Conservation (phyloP, 2,888 invertebrate species). For the Calephelis perditalis region DNA sequence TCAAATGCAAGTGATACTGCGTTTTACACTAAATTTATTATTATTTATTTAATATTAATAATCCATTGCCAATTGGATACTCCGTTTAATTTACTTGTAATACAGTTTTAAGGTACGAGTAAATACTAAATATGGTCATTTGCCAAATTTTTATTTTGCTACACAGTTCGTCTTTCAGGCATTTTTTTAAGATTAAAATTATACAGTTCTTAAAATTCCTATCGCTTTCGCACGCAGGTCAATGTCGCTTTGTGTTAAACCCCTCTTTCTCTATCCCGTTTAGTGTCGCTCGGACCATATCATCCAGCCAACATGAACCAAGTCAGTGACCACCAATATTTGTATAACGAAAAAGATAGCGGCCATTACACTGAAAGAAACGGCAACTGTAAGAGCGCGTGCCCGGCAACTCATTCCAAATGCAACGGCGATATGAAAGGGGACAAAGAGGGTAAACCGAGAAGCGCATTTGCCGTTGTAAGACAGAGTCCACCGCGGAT, state of each 20-base stretch:
- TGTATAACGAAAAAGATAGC: conserved; percentile 73
- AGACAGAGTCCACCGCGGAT: conserved; percentile 78
- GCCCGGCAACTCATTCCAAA: conserved; percentile 72
- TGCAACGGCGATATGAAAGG: conserved; percentile 63
- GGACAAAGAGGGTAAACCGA: conserved; percentile 73
- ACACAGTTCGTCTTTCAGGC: too few species aligned
- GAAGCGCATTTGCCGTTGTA: conserved; percentile 81
- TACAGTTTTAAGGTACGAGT: too few species aligned
- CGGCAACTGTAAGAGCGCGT: conserved; percentile 61
- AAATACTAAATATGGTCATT: too few species aligned
- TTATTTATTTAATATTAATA: too few species aligned
- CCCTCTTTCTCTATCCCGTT: conserved; percentile 55
- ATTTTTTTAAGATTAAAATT: background rate
- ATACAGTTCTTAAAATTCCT: conserved; percentile 37
- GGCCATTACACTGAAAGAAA: conserved; percentile 72
- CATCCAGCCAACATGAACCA: conserved; percentile 70
- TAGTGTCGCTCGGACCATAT: conserved; percentile 74
- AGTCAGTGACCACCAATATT: conserved; percentile 65
- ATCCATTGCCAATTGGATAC: too few species aligned
- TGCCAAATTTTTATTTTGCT: too few species aligned
- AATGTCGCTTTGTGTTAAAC: conserved; percentile 76
- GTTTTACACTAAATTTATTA: too few species aligned
- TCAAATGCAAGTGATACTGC: too few species aligned
- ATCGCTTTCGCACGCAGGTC: conserved; percentile 52
- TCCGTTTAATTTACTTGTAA: too few species aligned